Evolutionary conservation across 2,888 invertebrate genomes (phyloP).

Genomic region (Gnatocerus cornutus): DNA sequence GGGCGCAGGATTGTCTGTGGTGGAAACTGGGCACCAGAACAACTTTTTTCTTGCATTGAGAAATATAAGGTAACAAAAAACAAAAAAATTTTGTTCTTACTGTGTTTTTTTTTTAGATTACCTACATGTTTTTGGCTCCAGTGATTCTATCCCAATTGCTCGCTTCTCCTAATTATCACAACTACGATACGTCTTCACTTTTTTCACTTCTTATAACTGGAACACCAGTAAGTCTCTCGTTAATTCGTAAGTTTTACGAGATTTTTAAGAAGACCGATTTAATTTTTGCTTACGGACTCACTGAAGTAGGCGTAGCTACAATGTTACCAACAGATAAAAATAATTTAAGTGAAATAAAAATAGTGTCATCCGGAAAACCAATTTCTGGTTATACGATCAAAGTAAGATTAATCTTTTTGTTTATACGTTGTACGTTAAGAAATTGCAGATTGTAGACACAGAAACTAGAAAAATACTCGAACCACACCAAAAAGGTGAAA

Average conservation of each 20-base stretch:
- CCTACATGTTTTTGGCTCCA: background rate
- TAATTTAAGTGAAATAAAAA: background rate
- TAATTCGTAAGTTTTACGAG: background rate
- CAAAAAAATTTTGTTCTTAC: background rate
- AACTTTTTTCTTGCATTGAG: background rate
- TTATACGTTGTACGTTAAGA: background rate
- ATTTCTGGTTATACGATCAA: background rate
- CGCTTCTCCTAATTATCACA: background rate
- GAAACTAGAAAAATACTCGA: conserved; percentile 67
- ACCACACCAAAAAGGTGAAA: conserved; percentile 72
- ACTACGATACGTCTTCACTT: background rate
- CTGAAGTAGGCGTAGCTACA: conserved; percentile 4
- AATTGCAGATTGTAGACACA: conserved; percentile 69
- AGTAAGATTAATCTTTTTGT: background rate
- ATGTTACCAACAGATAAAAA: background rate
- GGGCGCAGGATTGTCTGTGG: conserved; percentile 53
- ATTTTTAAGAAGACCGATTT: background rate
- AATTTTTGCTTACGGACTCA: background rate
- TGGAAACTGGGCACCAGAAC: background rate
- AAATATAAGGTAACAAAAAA: background rate
- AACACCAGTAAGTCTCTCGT: background rate
- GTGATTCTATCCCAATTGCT: background rate
- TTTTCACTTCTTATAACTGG: background rate
- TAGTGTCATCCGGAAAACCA: conserved; percentile 36
- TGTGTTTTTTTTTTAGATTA: background rate